Percentiles rank a stretch among this genome's conserved stretches.
Conservation (phyloP, 2,797 vertebrate species). For the Enteromius mattozi region DNA sequence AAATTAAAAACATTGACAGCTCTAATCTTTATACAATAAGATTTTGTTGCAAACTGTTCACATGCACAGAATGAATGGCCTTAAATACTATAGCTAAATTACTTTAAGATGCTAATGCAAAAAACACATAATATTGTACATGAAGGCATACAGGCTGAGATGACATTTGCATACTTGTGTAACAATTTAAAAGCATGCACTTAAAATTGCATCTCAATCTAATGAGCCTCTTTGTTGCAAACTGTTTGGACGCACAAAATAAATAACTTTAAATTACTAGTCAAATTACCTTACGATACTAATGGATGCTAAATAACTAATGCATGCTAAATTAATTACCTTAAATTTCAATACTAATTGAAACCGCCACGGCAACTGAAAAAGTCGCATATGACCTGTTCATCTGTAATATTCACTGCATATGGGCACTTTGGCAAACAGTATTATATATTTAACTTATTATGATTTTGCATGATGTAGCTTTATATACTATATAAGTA, state of each 20-base stretch:
- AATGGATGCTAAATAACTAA: conserved; percentile 8
- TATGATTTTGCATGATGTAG: not conserved
- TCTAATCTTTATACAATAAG: not conserved
- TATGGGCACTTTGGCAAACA: not conserved
- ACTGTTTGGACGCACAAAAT: not conserved
- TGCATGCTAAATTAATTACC: not conserved
- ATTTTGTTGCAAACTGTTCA: not conserved
- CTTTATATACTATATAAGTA: conserved; percentile 6
- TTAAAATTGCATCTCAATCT: not conserved
- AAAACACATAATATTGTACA: not conserved
- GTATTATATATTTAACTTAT: not conserved
- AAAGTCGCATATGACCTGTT: not conserved
- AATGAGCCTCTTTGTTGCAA: not conserved
- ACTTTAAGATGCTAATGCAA: not conserved
- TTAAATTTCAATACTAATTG: not conserved
- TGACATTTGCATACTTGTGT: not conserved
- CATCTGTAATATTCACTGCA: not conserved
- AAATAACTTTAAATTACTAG: not conserved
- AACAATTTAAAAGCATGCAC: not conserved
- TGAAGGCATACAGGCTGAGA: not conserved
- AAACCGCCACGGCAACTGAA: not conserved
- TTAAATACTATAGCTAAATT: not conserved
- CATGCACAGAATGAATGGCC: not conserved
- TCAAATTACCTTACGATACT: not conserved
- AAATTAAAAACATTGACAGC: too few relatives aligned